Evolutionary conservation across 1,140 invertebrate genomes (phyloP), one percentile per base, ranked within the genome.

Genomic region (Aleiodes sp.): DNA sequence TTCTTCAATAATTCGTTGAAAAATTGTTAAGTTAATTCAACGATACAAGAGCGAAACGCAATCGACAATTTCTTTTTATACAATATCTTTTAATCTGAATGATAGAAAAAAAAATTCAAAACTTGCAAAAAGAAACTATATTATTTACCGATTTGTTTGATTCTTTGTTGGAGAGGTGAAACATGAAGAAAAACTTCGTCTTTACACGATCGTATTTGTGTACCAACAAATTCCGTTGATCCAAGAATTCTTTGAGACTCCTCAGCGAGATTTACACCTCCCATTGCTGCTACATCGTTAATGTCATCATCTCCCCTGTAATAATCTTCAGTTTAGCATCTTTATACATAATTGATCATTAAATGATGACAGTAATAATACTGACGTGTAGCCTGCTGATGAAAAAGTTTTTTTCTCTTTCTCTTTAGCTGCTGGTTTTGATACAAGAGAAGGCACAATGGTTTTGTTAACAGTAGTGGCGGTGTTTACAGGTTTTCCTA

Each of bases 251-350:
- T 92, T 81, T 98, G 96, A 61, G 93, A 94, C 87, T 99, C 97
- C 87, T 99, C 97, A 1, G 94, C 93, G 74, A 99, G 88, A 87
- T 99, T 99, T n/a, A 99, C 97, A 26, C 97, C 97, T 75, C 97
- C 97, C 97, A 99, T 99, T 4, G 97, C 97, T 21, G 97, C 97
- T 0, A 99, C 97, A 89, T 99, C 97, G 80, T 99, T 99, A 73
- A 99, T 98, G 83, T 97, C 96, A 86, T 98, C 96, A 83, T 97
- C 95, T 28, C 92, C 93, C 82, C 93, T 88, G 83, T 66, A 70
- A 71, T 31, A 72, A 65, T 35, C 10, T 10, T 35, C 31, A 35
- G 10, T 35, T 35, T 35, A 6, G 4, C 31, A 35, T 4, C 31
- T 10, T 6, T 6, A 6, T 35, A 35, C 31, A 35, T 35, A 6